A percentile compares a stretch with the other conserved stretches of the same genome.
Evolutionary conservation across 2,797 vertebrate genomes (phyloP).

Genomic region (Orientallactaga sibirica): DNA sequence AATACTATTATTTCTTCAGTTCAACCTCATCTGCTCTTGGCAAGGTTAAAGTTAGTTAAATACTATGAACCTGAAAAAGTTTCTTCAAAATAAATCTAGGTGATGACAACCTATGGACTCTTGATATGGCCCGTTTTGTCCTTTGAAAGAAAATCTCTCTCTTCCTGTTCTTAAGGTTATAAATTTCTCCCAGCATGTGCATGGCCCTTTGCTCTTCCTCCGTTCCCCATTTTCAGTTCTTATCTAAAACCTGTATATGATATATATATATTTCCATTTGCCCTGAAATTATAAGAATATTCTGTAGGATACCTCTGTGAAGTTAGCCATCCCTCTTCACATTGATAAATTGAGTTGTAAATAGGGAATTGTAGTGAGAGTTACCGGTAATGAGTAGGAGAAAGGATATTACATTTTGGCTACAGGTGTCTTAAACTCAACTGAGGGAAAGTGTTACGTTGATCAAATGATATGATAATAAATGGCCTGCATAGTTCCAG

Average conservation of each 20-base stretch:
- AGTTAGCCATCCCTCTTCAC: slow-evolving; percentile 60
- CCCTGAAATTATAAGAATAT: slow-evolving; percentile 42
- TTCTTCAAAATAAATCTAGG: slow-evolving; percentile 3
- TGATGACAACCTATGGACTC: background rate
- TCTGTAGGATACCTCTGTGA: slow-evolving; percentile 29
- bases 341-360: slow-evolving; percentile 77
- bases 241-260: background rate
- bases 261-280: slow-evolving; percentile 46
- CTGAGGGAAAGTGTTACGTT: slow-evolving; percentile 77
- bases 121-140: background rate
- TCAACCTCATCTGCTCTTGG: background rate
- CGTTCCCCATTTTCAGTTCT: background rate
- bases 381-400: slow-evolving; percentile 57
- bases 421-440: slow-evolving; percentile 81
- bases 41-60: slow-evolving; percentile 25
- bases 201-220: background rate
- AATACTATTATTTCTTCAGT: background rate
- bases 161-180: background rate
- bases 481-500: slow-evolving; percentile 79
- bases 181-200: background rate
- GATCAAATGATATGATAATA: slow-evolving; percentile 85
- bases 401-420: slow-evolving; percentile 79
- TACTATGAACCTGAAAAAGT: background rate
- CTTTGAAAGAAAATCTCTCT: background rate
- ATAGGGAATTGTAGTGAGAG: slow-evolving; percentile 79